Conservation (phyloP, 2,797 vertebrate genomes). For the Hylomyscus alleni region DNA sequence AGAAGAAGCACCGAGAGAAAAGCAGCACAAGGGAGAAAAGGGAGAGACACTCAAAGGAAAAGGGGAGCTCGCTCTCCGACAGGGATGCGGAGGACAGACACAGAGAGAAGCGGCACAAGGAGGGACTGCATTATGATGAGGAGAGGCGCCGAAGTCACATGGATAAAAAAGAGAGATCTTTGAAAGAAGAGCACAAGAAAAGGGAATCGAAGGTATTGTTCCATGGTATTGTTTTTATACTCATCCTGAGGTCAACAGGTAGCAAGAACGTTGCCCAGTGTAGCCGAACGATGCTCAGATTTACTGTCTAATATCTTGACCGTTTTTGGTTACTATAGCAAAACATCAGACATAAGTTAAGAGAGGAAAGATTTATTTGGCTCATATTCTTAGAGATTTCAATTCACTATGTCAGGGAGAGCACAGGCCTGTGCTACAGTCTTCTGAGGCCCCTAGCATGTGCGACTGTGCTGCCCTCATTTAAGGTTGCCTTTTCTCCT, state of each 20-base stretch:
- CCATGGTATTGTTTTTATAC: background rate
- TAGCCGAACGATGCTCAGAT: background rate
- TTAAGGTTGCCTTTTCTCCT: background rate
- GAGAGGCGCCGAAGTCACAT: slow-evolving; percentile 21
- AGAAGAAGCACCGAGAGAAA: slow-evolving; percentile 83
- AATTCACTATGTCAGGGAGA: no score
- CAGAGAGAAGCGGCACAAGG: slow-evolving; percentile 74
- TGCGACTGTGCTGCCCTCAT: background rate
- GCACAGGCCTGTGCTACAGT: background rate
- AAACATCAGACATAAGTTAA: background rate
- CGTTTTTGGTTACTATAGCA: background rate
- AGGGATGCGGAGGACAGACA: slow-evolving; percentile 77
- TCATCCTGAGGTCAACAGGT: fast-evolving
- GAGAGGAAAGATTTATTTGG: background rate
- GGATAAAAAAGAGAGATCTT: slow-evolving; percentile 71
- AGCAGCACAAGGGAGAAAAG: slow-evolving; percentile 78
- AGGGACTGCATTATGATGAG: slow-evolving; percentile 60
- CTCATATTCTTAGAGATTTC: background rate
- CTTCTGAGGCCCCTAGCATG: no score
- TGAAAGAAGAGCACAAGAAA: slow-evolving; percentile 76
- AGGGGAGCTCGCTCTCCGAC: slow-evolving; percentile 24
- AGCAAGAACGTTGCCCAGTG: fast-evolving
- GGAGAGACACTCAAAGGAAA: slow-evolving; percentile 82
- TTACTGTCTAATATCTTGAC: background rate
- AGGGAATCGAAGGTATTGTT: slow-evolving; percentile 78